Evolutionary conservation across 2,797 vertebrate species (phyloP).

Genomic region (Nannoperca obscura): DNA sequence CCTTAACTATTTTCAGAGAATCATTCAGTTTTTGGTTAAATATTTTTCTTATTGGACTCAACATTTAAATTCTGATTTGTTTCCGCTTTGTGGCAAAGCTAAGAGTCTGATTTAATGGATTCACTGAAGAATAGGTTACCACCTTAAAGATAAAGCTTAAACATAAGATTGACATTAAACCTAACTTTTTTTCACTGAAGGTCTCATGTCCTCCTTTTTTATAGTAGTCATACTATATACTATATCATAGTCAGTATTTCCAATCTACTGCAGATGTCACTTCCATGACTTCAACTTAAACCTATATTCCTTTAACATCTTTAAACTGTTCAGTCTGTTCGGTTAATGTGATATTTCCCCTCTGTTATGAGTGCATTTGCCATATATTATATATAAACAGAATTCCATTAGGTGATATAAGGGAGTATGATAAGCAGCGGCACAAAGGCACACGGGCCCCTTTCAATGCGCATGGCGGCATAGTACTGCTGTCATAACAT

Average conservation of each 20-base stretch:
- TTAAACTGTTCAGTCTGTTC: not conserved
- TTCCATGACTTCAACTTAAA: not conserved
- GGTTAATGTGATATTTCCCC: not conserved
- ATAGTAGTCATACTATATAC: no score
- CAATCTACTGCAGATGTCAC: constrained; percentile 12
- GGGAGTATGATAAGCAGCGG: not conserved
- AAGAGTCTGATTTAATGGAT: not conserved
- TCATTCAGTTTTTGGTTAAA: constrained; percentile 7
- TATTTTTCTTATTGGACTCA: not conserved
- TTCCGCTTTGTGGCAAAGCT: not conserved
- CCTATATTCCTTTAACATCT: not conserved
- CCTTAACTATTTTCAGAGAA: not conserved
- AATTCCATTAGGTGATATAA: not conserved
- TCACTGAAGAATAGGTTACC: not conserved
- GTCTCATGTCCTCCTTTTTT: not conserved
- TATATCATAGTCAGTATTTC: not conserved
- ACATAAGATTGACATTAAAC: not conserved
- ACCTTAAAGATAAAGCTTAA: not conserved
- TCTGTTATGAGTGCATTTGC: not conserved
- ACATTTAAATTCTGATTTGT: not conserved
- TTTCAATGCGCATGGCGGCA: constrained; percentile 3
- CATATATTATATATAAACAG: constrained; percentile 1
- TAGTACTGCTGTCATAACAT: constrained; percentile 23
- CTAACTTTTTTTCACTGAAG: not conserved
- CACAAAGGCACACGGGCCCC: not conserved